Conservation (phyloP, 35 echinoderm and acorn worm species). For the Patiria miniata region DNA sequence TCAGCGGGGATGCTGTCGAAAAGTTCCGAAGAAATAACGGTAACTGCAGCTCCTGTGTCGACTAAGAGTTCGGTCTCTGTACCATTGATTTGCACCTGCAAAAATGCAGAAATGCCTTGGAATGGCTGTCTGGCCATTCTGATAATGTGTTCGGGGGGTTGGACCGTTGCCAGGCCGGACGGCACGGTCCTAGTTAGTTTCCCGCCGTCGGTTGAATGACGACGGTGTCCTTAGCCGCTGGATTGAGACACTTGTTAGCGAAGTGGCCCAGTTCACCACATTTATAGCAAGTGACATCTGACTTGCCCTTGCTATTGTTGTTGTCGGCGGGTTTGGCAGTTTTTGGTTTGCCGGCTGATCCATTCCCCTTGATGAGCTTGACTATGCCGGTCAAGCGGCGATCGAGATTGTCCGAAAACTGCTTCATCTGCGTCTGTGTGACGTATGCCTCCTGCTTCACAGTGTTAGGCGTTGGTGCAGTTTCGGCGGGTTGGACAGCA, state of each 20-base stretch:
- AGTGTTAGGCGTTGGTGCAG: neutral
- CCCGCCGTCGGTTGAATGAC: neutral
- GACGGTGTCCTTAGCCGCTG: neutral
- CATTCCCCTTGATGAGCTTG: neutral
- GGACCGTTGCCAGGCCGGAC: conserved; percentile 23
- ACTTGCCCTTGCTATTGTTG: neutral
- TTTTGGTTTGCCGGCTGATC: neutral
- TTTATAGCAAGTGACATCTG: neutral
- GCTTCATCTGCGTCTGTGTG: neutral
- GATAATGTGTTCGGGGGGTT: neutral
- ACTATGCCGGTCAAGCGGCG: neutral
- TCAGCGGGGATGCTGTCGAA: neutral
- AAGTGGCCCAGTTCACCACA: conserved; percentile 19
- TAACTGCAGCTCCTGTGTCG: too few species aligned
- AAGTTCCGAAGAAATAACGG: too few species aligned
- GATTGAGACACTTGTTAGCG: neutral
- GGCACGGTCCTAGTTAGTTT: conserved; percentile 38
- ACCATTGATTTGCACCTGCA: neutral
- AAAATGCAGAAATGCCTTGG: neutral
- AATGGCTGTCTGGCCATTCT: neutral
- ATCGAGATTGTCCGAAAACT: neutral
- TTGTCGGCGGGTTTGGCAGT: neutral
- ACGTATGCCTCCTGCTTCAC: neutral
- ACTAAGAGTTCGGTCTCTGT: too few species aligned
- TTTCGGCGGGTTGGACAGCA: neutral